phyloP scores from a whole-genome alignment of 1,140 invertebrate genomes.

The Micrasema minimum region DNA sequence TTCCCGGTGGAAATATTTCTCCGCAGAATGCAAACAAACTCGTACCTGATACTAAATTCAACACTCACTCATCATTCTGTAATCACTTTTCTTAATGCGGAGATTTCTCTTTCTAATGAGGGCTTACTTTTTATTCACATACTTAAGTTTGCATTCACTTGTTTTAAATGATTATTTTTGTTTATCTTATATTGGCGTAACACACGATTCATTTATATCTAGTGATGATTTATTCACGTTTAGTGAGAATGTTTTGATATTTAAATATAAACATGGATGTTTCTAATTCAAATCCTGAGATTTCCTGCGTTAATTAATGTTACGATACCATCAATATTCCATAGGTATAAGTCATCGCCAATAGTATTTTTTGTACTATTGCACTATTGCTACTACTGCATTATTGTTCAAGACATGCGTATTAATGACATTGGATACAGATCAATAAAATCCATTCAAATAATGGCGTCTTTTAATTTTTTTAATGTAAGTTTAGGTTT shows the following conservation, averaged over 20 bases:
- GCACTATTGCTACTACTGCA: too few relatives aligned
- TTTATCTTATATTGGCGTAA: too few relatives aligned
- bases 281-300: not conserved
- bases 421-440: not conserved
- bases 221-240: not conserved
- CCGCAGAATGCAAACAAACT: too few relatives aligned
- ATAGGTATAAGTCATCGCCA: constrained; percentile 20
- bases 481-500: constrained; percentile 5
- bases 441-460: constrained; percentile 23
- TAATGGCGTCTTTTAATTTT: constrained; percentile 20
- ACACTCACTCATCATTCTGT: not conserved
- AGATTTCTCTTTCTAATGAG: too few relatives aligned
- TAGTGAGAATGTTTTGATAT: constrained; percentile 19
- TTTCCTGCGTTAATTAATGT: constrained; percentile 6
- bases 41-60: too few relatives aligned
- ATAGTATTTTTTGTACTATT: constrained; percentile 7
- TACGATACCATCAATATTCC: constrained; percentile 30
- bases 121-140: too few relatives aligned
- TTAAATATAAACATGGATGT: constrained; percentile 12
- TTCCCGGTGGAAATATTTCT: too few relatives aligned
- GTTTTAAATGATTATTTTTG: too few relatives aligned
- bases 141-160: too few relatives aligned
- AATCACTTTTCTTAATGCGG: not conserved
- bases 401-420: constrained; percentile 26
- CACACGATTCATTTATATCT: too few relatives aligned